Evolutionary conservation across 1,140 invertebrate species (phyloP), one percentile per base, ranked within the genome.

Genomic region (Drosophila fuyamai): DNA sequence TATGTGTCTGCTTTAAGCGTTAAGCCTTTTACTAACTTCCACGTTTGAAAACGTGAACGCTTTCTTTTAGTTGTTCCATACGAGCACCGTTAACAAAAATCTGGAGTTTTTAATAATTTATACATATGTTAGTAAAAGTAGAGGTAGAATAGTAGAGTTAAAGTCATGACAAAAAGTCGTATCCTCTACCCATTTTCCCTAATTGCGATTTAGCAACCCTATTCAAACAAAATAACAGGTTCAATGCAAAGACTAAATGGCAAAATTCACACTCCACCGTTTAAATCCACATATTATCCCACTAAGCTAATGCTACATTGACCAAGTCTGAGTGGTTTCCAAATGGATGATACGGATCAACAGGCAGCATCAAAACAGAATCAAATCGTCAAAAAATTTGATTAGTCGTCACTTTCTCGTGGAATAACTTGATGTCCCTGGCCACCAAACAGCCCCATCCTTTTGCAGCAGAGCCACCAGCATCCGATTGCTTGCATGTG

Each of bases 311-410:
- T 46, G 23, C 66, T n/a, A 27, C 14, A 67, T 10, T 56, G 36
- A 71, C 36, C 58, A 36, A 44, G 53, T 41, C 36, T 71, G 43
- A 44, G 53, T 41, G 36, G 27, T 54, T 50, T 50, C 4, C 27
- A 46, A 70, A 70, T 12, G 67, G 53, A 71, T 36, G 51, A 54
- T 59, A 27, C 29, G 53, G 50, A 76, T 76, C 71, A 75, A 75
- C 71, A 75, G 53, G 72, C 73, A 58, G 16, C 9, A 65, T 65
- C 47, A 76, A 75, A 18, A 76, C 50, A 76, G 48, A 76, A 76
- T 76, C 60, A 76, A 76, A 76, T 76, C 62, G 60, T 76, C 73
- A 66, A 65, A 47, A 35, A 76, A 76, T 76, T 76, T 76, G 73
- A 76, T 76, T 76, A 76, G 73, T 76, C 59, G 47, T 59, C 71